Evolutionary conservation across 2,888 invertebrate species (phyloP).

Genomic region (Nymphalis c-album): DNA sequence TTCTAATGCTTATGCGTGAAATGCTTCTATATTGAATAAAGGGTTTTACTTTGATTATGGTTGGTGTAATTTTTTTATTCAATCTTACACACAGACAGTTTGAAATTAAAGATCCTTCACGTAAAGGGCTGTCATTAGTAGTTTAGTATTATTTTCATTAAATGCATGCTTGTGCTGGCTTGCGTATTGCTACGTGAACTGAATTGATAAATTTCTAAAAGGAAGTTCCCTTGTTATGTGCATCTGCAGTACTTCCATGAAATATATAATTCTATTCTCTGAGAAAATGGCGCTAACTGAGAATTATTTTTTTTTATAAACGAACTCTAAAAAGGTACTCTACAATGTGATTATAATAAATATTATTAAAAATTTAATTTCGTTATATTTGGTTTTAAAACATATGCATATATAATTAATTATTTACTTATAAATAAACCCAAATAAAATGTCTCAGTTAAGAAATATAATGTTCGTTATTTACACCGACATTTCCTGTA

Average conservation of each 20-base stretch:
- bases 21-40: no score
- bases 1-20: no score
- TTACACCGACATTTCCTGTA: conserved; percentile 23
- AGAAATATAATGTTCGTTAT: conserved; percentile 20
- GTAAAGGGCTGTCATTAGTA: conserved; percentile 47
- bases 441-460: conserved; percentile 2
- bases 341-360: no score
- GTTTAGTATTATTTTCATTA: conserved; percentile 51
- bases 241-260: conserved; percentile 14
- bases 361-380: no score
- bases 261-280: neutral
- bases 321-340: no score
- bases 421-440: neutral
- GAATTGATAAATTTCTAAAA: conserved; percentile 38
- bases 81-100: neutral
- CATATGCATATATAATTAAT: neutral
- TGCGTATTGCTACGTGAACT: conserved; percentile 42
- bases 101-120: conserved; percentile 41
- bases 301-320: no score
- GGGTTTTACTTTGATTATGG: neutral
- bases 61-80: neutral
- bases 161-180: conserved; percentile 44
- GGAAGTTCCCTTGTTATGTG: conserved; percentile 15
- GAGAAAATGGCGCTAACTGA: no score
- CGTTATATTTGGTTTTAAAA: no score